Percentiles rank a stretch among this genome's conserved stretches.
Evolutionary conservation across 2,797 vertebrate genomes (phyloP).

Genomic region (Gymnoscopelus braueri): DNA sequence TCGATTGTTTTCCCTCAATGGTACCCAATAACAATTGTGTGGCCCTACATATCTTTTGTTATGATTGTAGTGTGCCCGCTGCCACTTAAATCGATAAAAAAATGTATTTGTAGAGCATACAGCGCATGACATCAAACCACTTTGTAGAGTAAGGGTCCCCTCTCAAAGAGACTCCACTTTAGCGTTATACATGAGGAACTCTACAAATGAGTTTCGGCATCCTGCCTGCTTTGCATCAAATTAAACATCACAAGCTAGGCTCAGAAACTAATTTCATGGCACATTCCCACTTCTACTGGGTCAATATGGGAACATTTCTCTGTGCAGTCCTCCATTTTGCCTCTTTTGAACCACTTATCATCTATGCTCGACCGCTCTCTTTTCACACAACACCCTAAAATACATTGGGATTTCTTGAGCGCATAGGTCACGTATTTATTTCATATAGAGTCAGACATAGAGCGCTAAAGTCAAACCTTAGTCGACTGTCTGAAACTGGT

Average conservation of each 20-base stretch:
- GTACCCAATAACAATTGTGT: too few species aligned
- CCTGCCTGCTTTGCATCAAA: conserved; percentile 66
- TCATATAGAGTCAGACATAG: conserved; percentile 12
- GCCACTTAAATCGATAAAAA: too few species aligned
- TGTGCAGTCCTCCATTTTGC: conserved; percentile 14
- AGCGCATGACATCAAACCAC: conserved; percentile 16
- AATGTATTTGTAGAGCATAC: conserved; percentile 2
- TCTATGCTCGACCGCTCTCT: conserved; percentile 57
- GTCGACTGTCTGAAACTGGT: not conserved
- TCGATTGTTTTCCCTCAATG: too few species aligned
- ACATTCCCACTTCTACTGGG: conserved; percentile 58
- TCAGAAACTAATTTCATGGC: conserved; percentile 72
- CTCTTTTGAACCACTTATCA: conserved; percentile 38
- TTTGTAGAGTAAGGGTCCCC: conserved; percentile 27
- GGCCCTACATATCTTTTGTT: too few species aligned
- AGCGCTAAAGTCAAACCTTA: not conserved
- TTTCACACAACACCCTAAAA: conserved; percentile 39
- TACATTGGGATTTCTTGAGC: conserved; percentile 12
- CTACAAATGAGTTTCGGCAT: conserved; percentile 52
- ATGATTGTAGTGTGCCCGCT: not conserved
- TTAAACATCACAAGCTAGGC: conserved; percentile 57
- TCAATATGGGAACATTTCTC: conserved; percentile 53
- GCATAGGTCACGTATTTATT: not conserved
- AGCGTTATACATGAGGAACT: conserved; percentile 42
- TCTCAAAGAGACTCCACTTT: conserved; percentile 32